Percentiles rank a stretch among this genome's conserved stretches.
Conservation (phyloP, 2,113 vertebrate genomes). For the Physeter macrocephalus region DNA sequence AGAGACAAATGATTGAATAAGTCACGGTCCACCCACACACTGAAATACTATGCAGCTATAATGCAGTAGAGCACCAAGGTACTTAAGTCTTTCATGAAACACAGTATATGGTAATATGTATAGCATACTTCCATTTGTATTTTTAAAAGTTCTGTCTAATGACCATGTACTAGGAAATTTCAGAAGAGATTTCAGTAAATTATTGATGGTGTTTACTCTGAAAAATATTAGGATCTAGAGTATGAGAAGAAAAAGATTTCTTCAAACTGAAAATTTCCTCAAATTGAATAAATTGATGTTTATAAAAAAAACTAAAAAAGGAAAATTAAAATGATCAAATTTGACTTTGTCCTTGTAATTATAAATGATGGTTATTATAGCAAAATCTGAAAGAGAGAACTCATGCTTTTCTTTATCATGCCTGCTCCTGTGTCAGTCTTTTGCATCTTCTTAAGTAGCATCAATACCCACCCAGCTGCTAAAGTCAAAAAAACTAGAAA, state of each 20-base stretch:
- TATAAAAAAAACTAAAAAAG: neutral
- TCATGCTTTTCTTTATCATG: neutral
- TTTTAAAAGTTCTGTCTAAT: neutral
- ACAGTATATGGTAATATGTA: neutral
- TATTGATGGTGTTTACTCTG: neutral
- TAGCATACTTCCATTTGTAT: neutral
- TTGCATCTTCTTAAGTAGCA: neutral
- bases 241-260: neutral
- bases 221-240: neutral
- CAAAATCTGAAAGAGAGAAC: neutral
- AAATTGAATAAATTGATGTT: constrained; percentile 5
- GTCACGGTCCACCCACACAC: neutral
- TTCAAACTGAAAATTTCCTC: neutral
- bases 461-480: neutral
- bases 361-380: neutral
- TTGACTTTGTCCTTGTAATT: neutral
- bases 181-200: neutral
- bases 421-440: neutral
- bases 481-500: neutral
- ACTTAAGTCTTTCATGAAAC: neutral
- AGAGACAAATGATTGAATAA: neutral
- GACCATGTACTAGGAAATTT: neutral
- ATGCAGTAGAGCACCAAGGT: neutral
- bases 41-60: neutral
- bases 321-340: constrained; percentile 6